These are phyloP conservation scores for Picathartes gymnocephalus DNA, from an alignment of 2,113 vertebrate genomes.

Conservation along the genomic window DNA sequence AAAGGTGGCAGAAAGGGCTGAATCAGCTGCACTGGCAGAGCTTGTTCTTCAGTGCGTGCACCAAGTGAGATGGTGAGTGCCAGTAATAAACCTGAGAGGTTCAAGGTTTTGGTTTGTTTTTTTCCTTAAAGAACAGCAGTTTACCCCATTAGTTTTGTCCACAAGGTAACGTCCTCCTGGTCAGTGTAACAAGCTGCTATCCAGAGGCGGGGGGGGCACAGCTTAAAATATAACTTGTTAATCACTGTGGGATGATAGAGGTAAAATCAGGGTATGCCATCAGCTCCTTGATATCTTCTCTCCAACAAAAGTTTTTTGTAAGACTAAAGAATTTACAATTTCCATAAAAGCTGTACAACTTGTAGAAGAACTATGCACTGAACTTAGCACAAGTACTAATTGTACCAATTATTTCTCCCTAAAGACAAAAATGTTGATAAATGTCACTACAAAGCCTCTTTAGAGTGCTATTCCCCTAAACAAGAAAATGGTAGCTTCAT, in stretches of 20 bases:
- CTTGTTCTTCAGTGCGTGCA: background rate
- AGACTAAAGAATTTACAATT: background rate
- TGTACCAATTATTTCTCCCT: background rate
- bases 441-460: background rate
- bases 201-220: background rate
- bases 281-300: background rate
- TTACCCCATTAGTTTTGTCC: background rate
- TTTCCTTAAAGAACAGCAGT: background rate
- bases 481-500: background rate
- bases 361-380: background rate
- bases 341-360: background rate
- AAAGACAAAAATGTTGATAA: background rate
- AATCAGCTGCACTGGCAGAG: background rate
- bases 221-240: background rate
- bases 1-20: background rate
- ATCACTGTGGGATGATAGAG: background rate
- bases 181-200: background rate
- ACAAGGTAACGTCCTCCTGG: background rate
- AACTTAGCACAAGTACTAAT: background rate
- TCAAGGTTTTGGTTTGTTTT: background rate
- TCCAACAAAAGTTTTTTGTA: background rate
- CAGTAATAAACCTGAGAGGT: background rate
- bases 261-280: background rate
- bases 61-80: background rate
- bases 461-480: background rate